Evolutionary conservation across 2,113 vertebrate genomes (phyloP).

Genomic region (Pantherophis guttatus): DNA sequence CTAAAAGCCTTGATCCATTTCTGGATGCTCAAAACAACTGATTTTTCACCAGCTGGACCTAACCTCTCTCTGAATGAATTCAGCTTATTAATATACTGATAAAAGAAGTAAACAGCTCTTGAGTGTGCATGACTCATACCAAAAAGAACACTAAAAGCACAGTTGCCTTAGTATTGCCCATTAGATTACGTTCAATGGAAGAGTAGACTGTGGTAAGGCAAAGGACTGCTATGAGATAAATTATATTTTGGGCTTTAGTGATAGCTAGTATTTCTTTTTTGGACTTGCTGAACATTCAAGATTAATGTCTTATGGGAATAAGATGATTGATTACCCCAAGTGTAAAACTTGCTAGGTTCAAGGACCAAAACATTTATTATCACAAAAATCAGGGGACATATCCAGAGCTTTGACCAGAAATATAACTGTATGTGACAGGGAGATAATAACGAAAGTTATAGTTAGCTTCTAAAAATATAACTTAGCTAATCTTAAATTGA

Average conservation of each 20-base stretch:
- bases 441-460: neutral
- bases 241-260: neutral
- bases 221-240: neutral
- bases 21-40: constrained; percentile 59
- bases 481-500: neutral
- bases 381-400: neutral
- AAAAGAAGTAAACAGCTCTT: neutral
- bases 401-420: neutral
- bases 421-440: neutral
- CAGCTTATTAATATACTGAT: constrained; percentile 28
- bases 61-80: constrained; percentile 39
- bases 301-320: neutral
- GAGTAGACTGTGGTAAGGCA: constrained; percentile 6
- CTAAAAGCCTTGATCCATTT: constrained; percentile 58
- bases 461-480: neutral
- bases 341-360: neutral
- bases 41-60: constrained; percentile 58
- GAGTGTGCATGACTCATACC: neutral
- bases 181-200: constrained; percentile 43
- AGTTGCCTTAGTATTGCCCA: neutral
- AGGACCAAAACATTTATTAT: neutral
- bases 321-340: neutral
- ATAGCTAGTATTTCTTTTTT: neutral
- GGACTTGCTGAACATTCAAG: neutral
- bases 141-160: neutral